Evolutionary conservation across 2,888 invertebrate species (phyloP), one percentile per base, ranked within the genome.

Genomic region (Epinotia demarniana): DNA sequence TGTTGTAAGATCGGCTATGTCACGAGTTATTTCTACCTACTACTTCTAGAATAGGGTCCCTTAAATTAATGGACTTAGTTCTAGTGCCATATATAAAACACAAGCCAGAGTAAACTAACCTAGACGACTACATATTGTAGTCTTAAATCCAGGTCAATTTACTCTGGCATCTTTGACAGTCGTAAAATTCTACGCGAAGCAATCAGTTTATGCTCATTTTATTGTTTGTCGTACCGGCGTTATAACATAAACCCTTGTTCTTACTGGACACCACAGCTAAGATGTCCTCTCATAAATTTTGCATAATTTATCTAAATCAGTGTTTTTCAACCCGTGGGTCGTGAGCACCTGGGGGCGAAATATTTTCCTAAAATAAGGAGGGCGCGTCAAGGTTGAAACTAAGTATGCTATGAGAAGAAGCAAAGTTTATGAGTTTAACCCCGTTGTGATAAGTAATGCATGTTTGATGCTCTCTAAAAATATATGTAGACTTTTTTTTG

Each of bases 131-230:
- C 39, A 39, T 9, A 8, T 53, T 53, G n/a, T 53, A 53, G 49
- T 53, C 49, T n/a, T 53, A 53, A 53, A n/a, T 53, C 53, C n/a
- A n/a, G n/a, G 53, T 53, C 53, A n/a, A 53, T 53, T 53, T 53
- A n/a, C 53, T 53, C 53, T n/a, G 53, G 53, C 16, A 53, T 53
- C 53, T 53, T 53, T 53, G 53, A n/a, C 6, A n/a, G 53, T 53
- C 53, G 53, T 53, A 53, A 53, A 53, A 53, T 53, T 53, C 13
- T n/a, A 53, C 53, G 8, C 53, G 53, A 53, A 53, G 53, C n/a
- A 53, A 53, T 53, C 53, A 53, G 53, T 53, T 53, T 53, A n/a
- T 6, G 8, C n/a, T 53, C 53, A n/a, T 53, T 53, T 53, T 53
- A 53, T n/a, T n/a, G 53, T n/a, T 53, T n/a, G n/a, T 8, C 8